A percentile compares a stretch with the other conserved stretches of the same genome.
phyloP scores from a whole-genome alignment of 2,113 vertebrate genomes.

The Colossoma macropomum region DNA sequence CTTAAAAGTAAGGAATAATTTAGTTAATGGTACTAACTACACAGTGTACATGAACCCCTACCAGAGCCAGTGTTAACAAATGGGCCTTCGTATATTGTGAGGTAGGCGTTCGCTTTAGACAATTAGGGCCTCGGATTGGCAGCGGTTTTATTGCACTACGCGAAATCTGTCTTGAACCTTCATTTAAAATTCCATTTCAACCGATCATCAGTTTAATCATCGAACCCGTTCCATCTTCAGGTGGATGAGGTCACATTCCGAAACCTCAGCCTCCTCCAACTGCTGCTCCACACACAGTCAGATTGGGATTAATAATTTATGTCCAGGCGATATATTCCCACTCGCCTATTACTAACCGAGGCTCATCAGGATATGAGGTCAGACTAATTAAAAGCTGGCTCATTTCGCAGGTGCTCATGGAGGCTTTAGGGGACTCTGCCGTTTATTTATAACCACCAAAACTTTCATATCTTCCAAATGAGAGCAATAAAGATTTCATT shows the following conservation, averaged over 20 bases:
- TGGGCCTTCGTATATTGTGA: neutral
- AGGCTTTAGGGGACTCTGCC: conserved; percentile 23
- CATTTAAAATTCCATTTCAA: conserved; percentile 49
- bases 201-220: conserved; percentile 30
- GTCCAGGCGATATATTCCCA: conserved; percentile 38
- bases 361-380: conserved; percentile 51
- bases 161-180: conserved; percentile 12
- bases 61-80: no score
- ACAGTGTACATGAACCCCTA: no score
- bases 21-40: no score
- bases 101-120: neutral
- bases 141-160: neutral
- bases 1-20: no score
- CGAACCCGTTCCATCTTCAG: conserved; percentile 20
- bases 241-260: conserved; percentile 35
- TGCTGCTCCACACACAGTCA: conserved; percentile 30
- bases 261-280: neutral
- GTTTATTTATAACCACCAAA: conserved; percentile 32
- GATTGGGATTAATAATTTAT: conserved; percentile 50
- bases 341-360: conserved; percentile 42
- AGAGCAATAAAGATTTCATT: conserved; percentile 23
- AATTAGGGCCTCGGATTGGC: neutral
- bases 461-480: neutral
- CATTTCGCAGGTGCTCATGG: conserved; percentile 17
- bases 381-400: conserved; percentile 48